Evolutionary conservation across 2,797 vertebrate species (phyloP).

Genomic region (Acanthurus lineatus): DNA sequence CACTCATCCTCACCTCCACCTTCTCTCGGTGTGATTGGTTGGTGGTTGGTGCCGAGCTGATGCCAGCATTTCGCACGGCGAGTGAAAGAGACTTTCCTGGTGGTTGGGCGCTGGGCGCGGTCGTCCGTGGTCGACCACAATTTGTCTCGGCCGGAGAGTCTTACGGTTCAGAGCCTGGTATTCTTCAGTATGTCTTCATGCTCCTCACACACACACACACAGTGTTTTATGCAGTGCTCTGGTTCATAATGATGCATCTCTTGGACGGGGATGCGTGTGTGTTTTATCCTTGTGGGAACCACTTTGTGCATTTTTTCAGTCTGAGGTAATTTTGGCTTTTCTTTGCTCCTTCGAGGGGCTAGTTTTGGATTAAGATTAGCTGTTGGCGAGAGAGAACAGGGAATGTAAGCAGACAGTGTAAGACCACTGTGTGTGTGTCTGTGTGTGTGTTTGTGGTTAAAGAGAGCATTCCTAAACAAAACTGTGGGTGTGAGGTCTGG

Average conservation of each 20-base stretch:
- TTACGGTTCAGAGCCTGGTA: conserved; percentile 68
- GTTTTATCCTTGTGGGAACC: conserved; percentile 52
- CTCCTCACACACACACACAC: conserved; percentile 48
- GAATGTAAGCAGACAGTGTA: conserved; percentile 36
- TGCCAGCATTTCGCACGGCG: conserved; percentile 72
- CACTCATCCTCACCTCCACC: conserved; percentile 53
- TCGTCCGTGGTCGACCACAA: conserved; percentile 65
- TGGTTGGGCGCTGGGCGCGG: conserved; percentile 65
- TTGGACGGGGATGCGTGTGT: conserved; percentile 51
- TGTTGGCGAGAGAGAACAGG: conserved; percentile 31
- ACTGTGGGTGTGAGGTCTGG: conserved; percentile 69
- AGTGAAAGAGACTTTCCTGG: conserved; percentile 72
- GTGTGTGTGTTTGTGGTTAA: conserved; percentile 41
- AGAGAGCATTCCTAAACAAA: conserved; percentile 64
- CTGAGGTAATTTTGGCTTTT: conserved; percentile 61
- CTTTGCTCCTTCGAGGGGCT: conserved; percentile 37
- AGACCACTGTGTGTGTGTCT: conserved; percentile 24
- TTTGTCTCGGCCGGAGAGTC: conserved; percentile 69
- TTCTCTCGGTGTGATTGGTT: conserved; percentile 58
- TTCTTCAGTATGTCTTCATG: conserved; percentile 65
- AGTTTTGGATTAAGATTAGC: conserved; percentile 50
- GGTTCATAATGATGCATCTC: conserved; percentile 63
- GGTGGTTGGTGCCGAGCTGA: conserved; percentile 51
- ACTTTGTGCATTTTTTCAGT: conserved; percentile 65
- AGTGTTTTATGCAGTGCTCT: conserved; percentile 59